A percentile compares a stretch with the other conserved stretches of the same genome.
Evolutionary conservation across 1,140 invertebrate species (phyloP).

Genomic region (Lepidurus packardi): DNA sequence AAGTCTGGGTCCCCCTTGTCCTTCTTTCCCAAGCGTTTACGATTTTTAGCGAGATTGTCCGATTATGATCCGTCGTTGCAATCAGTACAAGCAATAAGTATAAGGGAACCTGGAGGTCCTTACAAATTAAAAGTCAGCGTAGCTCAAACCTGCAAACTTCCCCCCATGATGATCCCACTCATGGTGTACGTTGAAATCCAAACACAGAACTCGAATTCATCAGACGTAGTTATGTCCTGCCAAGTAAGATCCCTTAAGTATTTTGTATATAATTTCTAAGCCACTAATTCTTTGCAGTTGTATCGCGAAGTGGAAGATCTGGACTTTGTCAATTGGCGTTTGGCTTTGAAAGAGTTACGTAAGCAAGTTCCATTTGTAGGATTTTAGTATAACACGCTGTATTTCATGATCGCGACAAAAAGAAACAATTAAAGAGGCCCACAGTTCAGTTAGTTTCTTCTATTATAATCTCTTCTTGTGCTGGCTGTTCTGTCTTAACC

Average conservation of each 20-base stretch:
- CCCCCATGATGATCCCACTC: neutral
- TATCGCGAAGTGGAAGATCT: neutral
- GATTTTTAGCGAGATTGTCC: neutral
- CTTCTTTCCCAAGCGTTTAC: neutral
- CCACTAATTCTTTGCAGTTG: neutral
- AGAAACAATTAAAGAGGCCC: neutral
- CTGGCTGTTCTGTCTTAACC: neutral
- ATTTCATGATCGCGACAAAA: neutral
- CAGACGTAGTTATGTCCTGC: neutral
- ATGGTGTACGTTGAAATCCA: neutral
- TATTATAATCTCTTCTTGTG: neutral
- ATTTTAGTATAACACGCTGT: neutral
- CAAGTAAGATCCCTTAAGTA: neutral
- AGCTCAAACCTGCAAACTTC: neutral
- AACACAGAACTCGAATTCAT: neutral
- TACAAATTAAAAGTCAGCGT: slow-evolving; percentile 3
- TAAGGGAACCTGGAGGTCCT: neutral
- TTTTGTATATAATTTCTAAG: neutral
- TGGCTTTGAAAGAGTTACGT: neutral
- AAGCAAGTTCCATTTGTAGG: neutral
- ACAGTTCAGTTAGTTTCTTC: slow-evolving; percentile 7
- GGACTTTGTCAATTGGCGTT: neutral
- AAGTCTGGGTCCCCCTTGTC: neutral
- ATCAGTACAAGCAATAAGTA: neutral
- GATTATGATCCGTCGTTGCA: neutral